phyloP scores from a whole-genome alignment of 2,797 vertebrate genomes.

The Streptopelia turtur region DNA sequence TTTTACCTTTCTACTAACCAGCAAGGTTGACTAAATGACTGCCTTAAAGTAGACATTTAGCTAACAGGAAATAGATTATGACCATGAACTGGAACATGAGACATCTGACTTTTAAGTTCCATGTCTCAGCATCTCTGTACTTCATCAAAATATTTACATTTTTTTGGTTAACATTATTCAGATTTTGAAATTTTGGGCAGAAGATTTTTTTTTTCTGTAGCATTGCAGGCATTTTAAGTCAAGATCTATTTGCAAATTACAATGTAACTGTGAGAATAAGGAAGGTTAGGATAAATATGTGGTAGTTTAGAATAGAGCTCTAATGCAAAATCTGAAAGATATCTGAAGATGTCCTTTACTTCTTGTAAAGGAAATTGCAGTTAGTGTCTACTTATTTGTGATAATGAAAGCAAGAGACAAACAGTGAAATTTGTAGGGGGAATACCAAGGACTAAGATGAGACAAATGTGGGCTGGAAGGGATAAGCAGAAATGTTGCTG shows the following conservation, averaged over 20 bases:
- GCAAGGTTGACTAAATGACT: neutral
- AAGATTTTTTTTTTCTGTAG: neutral
- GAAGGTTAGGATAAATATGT: neutral
- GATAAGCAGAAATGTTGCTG: neutral
- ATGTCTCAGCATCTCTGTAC: neutral
- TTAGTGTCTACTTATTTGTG: neutral
- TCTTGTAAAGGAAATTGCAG: neutral
- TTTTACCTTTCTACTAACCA: neutral
- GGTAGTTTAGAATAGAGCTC: neutral
- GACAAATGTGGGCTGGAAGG: neutral
- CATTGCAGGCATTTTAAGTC: neutral
- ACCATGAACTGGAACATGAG: neutral
- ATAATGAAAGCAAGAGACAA: neutral
- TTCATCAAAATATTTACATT: neutral
- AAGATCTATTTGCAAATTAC: neutral
- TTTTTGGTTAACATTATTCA: neutral
- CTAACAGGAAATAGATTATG: neutral
- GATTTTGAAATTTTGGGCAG: neutral
- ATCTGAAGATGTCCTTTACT: neutral
- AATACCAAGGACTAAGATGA: neutral
- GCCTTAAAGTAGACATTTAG: neutral
- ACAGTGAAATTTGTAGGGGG: neutral
- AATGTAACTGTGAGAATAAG: neutral
- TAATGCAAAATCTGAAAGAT: neutral
- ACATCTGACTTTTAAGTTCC: neutral